Evolutionary conservation across 2,797 vertebrate species (phyloP).

Genomic region (Monodelphis domestica): DNA sequence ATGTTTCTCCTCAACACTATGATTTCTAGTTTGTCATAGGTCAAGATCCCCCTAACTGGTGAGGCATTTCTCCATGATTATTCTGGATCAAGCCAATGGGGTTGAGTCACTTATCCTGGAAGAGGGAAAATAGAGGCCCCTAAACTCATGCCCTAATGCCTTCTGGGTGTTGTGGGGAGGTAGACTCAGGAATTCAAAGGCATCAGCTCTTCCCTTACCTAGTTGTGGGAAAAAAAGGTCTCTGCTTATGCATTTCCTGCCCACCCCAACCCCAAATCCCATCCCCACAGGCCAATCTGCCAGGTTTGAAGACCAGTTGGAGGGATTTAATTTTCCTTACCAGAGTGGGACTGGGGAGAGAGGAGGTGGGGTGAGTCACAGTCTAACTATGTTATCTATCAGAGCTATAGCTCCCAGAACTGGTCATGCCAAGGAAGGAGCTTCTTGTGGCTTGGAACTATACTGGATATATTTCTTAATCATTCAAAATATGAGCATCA

Average conservation of each 20-base stretch:
- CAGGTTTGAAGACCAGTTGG: conserved; percentile 55
- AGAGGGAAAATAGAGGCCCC: conserved; percentile 8
- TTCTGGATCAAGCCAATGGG: neutral
- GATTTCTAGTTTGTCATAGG: neutral
- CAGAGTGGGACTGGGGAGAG: neutral
- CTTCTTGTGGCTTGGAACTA: conserved; percentile 34
- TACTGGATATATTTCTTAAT: conserved; percentile 10
- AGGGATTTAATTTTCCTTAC: conserved; percentile 65
- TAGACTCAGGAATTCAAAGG: neutral
- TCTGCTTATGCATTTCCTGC: neutral
- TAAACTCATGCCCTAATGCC: neutral
- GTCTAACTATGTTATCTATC: conserved; percentile 75
- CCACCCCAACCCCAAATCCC: neutral
- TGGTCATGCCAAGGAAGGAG: conserved; percentile 39
- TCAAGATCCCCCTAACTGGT: neutral
- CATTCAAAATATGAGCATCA: neutral
- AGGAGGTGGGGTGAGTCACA: conserved; percentile 62
- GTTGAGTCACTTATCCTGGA: neutral
- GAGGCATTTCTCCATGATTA: neutral
- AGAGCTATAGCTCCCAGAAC: conserved; percentile 42
- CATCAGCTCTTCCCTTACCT: neutral
- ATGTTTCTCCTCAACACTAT: neutral
- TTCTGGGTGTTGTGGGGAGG: conserved; percentile 5
- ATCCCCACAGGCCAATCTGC: neutral
- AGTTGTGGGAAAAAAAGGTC: neutral